Conservation (phyloP, 2,888 invertebrate species). For the Rotaria socialis region DNA sequence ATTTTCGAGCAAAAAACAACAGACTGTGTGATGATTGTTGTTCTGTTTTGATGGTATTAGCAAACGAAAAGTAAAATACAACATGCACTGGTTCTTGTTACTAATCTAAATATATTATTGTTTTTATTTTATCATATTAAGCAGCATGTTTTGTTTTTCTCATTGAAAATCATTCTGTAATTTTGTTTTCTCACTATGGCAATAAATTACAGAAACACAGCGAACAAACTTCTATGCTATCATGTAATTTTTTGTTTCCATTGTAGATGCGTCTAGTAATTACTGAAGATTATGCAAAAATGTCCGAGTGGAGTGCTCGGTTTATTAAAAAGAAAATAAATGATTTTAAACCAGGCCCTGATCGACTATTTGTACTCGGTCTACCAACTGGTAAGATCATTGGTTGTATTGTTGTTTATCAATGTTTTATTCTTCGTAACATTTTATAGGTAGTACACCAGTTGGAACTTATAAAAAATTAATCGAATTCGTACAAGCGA, state of each 20-base stretch:
- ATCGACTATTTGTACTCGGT: conserved; percentile 82
- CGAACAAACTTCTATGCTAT: not conserved
- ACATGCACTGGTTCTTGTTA: not conserved
- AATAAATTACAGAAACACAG: not conserved
- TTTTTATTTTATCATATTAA: not conserved
- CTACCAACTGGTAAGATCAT: conserved; percentile 74
- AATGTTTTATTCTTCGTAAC: not conserved
- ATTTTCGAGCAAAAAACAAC: not conserved
- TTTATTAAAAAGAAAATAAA: conserved; percentile 85
- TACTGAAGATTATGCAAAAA: conserved; percentile 73
- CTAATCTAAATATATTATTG: not conserved
- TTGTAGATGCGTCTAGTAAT: conserved; percentile 80
- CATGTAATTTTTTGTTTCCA: not conserved
- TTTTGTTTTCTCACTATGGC: not conserved
- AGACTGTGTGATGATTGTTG: not conserved
- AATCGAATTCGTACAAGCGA: conserved; percentile 80
- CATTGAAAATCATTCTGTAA: not conserved
- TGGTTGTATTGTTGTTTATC: not conserved
- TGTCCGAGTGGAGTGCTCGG: conserved; percentile 89
- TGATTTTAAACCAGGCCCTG: conserved; percentile 78
- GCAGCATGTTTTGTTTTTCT: not conserved
- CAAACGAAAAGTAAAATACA: not conserved
- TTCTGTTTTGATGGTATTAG: not conserved
- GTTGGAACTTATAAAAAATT: conserved; percentile 88
- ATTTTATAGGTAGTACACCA: conserved; percentile 71